Evolutionary conservation across 2,113 vertebrate species (phyloP).

Genomic region (Raja brachyura): DNA sequence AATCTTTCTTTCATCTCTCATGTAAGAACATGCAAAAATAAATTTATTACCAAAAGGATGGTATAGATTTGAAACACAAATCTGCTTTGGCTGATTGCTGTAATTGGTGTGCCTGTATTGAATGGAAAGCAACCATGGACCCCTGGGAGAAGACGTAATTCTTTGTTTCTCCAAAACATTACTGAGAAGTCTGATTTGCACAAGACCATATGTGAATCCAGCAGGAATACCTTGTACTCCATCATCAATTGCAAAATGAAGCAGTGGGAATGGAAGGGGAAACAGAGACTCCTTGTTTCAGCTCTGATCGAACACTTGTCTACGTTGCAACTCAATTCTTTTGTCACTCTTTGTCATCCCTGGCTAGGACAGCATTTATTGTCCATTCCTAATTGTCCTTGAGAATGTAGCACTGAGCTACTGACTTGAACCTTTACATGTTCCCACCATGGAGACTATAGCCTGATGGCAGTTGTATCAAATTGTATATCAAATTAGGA

Average conservation of each 20-base stretch:
- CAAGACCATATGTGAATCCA: background rate
- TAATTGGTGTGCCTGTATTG: background rate
- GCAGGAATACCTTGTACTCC: background rate
- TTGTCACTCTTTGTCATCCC: background rate
- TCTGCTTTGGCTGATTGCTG: background rate
- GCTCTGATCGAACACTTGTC: background rate
- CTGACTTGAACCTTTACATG: too few species aligned
- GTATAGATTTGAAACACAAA: background rate
- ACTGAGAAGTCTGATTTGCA: background rate
- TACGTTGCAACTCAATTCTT: background rate
- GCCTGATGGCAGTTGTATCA: too few species aligned
- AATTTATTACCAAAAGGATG: background rate
- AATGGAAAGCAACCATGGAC: background rate
- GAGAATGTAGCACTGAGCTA: too few species aligned
- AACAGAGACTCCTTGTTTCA: background rate
- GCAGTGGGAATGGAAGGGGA: background rate
- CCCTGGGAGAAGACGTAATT: background rate
- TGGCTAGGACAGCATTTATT: too few species aligned
- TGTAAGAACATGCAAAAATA: background rate
- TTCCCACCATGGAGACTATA: too few species aligned
- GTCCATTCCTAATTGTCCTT: too few species aligned
- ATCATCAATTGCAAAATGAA: background rate
- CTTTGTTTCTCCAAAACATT: background rate
- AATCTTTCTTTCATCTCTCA: background rate
- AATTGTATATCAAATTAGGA: too few species aligned